These are phyloP conservation scores for Bolinopsis microptera DNA, from an alignment of 37 sponge, comb jelly and placozoan species.

Conservation along the genomic window DNA sequence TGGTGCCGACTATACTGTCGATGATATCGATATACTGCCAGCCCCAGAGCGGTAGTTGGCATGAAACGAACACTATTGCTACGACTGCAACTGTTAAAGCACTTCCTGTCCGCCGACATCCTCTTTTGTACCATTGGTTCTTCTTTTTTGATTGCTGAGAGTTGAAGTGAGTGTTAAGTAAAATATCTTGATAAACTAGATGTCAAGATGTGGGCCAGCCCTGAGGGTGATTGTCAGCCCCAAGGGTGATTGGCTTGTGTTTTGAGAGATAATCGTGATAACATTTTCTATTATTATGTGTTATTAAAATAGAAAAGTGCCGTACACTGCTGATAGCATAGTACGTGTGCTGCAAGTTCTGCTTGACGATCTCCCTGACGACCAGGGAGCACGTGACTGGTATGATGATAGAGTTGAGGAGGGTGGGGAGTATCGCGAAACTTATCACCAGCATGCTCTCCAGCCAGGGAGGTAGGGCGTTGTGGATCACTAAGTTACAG, in stretches of 20 bases:
- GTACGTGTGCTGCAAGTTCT: constrained; percentile 33
- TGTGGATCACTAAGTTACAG: neutral
- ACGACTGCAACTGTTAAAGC: constrained; percentile 54
- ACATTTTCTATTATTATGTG: no score
- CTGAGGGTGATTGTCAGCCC: no score
- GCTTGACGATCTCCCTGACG: constrained; percentile 31
- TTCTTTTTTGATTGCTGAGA: neutral
- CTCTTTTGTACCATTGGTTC: neutral
- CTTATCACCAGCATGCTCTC: neutral
- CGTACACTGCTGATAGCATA: neutral
- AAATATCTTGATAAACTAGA: no score
- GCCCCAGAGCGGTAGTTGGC: constrained; percentile 22
- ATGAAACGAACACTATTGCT: constrained; percentile 16
- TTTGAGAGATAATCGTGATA: no score
- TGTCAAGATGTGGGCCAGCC: no score
- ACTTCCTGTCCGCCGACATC: neutral
- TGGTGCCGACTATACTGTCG: neutral
- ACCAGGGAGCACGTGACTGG: constrained; percentile 8
- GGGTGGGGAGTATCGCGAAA: constrained; percentile 52
- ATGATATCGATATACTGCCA: constrained; percentile 37
- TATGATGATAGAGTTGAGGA: constrained; percentile 59
- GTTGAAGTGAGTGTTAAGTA: no score
- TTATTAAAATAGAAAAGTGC: no score
- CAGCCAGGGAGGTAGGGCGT: constrained; percentile 1
- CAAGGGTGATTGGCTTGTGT: no score